Conservation (phyloP, 2,113 vertebrate species). For the Neopipo cinnamomea region DNA sequence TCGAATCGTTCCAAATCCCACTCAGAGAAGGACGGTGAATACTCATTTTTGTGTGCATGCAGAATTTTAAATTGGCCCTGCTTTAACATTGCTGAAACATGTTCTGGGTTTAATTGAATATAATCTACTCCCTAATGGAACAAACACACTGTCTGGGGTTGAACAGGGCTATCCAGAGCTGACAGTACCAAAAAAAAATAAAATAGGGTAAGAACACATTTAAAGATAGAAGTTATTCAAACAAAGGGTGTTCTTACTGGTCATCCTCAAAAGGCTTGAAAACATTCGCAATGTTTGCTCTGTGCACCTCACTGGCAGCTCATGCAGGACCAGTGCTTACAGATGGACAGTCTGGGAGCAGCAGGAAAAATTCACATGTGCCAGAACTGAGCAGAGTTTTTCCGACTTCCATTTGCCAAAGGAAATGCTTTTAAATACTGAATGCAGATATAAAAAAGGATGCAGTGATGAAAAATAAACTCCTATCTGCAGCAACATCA, state of each 20-base stretch:
- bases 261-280: neutral
- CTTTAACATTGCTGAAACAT: neutral
- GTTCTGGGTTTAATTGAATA: neutral
- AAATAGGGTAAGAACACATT: neutral
- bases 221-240: neutral
- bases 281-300: neutral
- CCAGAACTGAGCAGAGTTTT: constrained; percentile 14
- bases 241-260: neutral
- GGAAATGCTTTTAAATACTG: neutral
- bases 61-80: neutral
- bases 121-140: neutral
- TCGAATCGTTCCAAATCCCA: neutral
- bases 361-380: neutral
- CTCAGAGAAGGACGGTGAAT: neutral
- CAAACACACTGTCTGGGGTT: neutral
- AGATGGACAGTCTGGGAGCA: constrained; percentile 42
- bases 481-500: neutral
- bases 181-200: too few relatives aligned
- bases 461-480: neutral
- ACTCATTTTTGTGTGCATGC: neutral
- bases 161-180: neutral
- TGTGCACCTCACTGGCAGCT: neutral
- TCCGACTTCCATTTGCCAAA: neutral
- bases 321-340: neutral
- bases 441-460: neutral